Evolutionary conservation across 2,113 vertebrate genomes (phyloP).

Genomic region (Notothenia coriiceps): DNA sequence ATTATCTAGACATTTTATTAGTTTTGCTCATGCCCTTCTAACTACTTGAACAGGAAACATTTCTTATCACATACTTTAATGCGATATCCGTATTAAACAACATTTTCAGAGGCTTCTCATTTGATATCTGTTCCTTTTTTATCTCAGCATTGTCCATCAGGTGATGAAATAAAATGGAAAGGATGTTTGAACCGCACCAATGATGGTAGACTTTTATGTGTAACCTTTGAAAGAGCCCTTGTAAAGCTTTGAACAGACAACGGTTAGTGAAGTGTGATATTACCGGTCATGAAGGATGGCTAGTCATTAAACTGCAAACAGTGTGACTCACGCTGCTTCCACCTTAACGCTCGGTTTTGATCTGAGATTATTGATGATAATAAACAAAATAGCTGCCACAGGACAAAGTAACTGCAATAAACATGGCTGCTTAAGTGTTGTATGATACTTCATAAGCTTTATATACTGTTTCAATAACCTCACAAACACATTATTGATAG

Average conservation of each 20-base stretch:
- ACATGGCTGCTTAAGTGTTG: slow-evolving; percentile 11
- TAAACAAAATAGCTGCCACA: not conserved
- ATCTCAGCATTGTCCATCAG: not conserved
- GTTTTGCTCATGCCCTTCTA: too few species aligned
- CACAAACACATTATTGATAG: not conserved
- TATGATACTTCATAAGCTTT: not conserved
- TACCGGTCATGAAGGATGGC: not conserved
- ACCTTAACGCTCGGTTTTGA: not conserved
- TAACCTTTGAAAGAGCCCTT: slow-evolving; percentile 16
- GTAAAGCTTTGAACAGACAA: slow-evolving; percentile 9
- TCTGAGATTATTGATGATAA: not conserved
- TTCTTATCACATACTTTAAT: too few species aligned
- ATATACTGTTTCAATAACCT: not conserved
- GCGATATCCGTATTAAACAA: not conserved
- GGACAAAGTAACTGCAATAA: slow-evolving; percentile 1
- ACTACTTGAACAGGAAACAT: too few species aligned
- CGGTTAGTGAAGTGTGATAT: slow-evolving; percentile 20
- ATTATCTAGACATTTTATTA: too few species aligned
- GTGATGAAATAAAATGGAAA: slow-evolving; percentile 7
- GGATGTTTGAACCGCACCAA: slow-evolving; percentile 1
- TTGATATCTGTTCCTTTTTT: not conserved
- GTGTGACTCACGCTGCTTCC: slow-evolving; percentile 7
- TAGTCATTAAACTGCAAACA: slow-evolving; percentile 12
- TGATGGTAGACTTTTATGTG: not conserved
- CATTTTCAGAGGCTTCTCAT: not conserved